Base-by-base conservation (phyloP, 2,797 vertebrate genomes). In the Enteromius mattozi region DNA sequence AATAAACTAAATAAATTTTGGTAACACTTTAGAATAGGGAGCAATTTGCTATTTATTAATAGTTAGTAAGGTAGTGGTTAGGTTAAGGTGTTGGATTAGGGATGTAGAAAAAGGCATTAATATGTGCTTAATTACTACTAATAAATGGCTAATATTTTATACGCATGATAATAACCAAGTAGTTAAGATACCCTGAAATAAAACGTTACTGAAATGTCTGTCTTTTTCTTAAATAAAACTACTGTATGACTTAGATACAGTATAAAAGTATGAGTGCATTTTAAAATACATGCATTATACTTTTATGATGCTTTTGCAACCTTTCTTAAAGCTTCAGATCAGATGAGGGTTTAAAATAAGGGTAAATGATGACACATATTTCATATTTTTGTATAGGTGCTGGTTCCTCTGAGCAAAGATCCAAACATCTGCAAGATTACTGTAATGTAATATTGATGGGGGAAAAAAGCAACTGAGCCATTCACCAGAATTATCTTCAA, bases 401-500 rank as follows among this genome's bases (percentile, higher is more conserved):
- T 40, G 37, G 63, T 14, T 54, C 71, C 45, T 66, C 21, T 40
- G 45, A 77, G 35, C 54, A 82, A 75, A 66, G 42, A 27, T 65
- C 33, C 30, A 49, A 82, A 82, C 33, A 69, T 30, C 47, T 83
- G 35, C 2, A 40, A 78, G 37, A 70, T 78, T 42, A 54, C 56
- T 68, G 63, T 17, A 70, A 68, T 42, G 2, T 17, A 45, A 78
- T 40, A 77, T 69, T 35, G 24, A 66, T 75, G 19, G 61, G 17
- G 19, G 14, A 1, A 19, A 49, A 16, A 45, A 16, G 68, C 16
- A 54, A 56, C 16, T 69, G 6, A 77, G 42, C 33, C 24, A 42
- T 83, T 83, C 68, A 54, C 74, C 19, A 69, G 17, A 84, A 84
- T 35, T 56, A 47, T 70, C 24, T 84, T 78, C 65, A 78, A 78